Base-by-base conservation (phyloP, 2,113 vertebrate genomes). In the Motacilla tschutschensis region DNA sequence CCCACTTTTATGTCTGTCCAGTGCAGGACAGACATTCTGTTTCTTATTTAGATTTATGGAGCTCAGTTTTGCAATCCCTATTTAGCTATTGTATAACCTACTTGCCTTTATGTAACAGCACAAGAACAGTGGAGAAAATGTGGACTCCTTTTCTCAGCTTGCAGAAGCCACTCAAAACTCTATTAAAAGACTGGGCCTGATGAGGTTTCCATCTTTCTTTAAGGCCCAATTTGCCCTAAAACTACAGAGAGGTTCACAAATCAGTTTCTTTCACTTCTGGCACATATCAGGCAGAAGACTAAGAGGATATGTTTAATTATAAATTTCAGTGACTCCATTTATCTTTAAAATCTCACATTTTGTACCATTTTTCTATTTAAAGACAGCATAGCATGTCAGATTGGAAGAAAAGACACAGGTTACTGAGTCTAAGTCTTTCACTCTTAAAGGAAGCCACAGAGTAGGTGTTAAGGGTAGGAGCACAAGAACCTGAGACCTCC, bases 41-140 rank as follows among this genome's bases (percentile, higher is more conserved):
- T 91, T 92, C 75, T 90, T 59, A 57, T 92, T 92, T 94, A 81
- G 28, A 66, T 88, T 73, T 86, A 59, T 70, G 35, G 48, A 91
- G 16, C 35, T 83, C 17, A 22, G 9, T 92, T 93, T 86, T 80
- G 77, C 77, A 95, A 95, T 85, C 36, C 19, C 21, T 73, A 0
- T 69, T 91, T 79, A 81, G 71, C 59, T 84, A 25, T 91, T 93
- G 80, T 83, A 75, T 83, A 89, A 88, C 25, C 51, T 60, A 28
- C 17, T 84, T 63, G 83, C n/a, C 51, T 86, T 91, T 91, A 58
- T 82, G 78, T 62, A 88, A 81, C 31, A 40, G 31, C 4, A 2
- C 35, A 83, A 79, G 29, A 87, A 21, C 16, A 70, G 40, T 1
- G 2, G 14, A 70, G 36, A 83, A 85, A 86, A 76, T 59, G 76